Conservation (phyloP, 2,888 invertebrate species). For the Limnephilus rhombicus region DNA sequence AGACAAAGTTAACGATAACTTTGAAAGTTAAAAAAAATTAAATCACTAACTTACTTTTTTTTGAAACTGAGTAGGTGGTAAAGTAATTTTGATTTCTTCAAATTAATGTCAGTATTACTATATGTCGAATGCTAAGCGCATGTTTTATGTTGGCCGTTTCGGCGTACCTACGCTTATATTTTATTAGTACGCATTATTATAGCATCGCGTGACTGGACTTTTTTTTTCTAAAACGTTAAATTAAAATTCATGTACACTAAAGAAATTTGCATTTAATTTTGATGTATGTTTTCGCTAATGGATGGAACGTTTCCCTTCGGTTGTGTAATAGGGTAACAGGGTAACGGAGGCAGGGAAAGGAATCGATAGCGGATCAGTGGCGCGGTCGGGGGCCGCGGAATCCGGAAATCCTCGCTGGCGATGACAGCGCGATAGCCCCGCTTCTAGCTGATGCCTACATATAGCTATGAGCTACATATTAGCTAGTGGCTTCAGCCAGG, state of each 20-base stretch:
- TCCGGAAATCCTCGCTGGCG: constrained; percentile 45
- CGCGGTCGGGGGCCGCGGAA: constrained; percentile 11
- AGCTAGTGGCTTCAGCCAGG: background rate
- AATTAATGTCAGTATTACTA: background rate
- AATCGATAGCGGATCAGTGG: constrained; percentile 38
- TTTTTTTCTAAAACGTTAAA: constrained; percentile 14
- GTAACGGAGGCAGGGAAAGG: background rate
- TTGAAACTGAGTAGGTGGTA: too few relatives aligned
- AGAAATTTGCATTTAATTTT: constrained; percentile 39
- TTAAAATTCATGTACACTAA: background rate
- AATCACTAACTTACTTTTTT: too few relatives aligned
- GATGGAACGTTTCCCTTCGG: constrained; percentile 21
- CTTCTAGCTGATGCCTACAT: background rate
- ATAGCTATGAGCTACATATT: background rate
- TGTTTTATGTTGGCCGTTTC: background rate
- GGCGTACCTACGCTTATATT: background rate
- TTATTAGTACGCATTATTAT: background rate
- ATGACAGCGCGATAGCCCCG: constrained; percentile 44
- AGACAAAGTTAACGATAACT: too few relatives aligned
- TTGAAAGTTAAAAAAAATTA: too few relatives aligned
- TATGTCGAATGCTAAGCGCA: background rate
- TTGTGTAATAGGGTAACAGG: constrained; percentile 19
- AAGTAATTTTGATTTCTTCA: background rate
- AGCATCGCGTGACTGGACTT: constrained; percentile 28
- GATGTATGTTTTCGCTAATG: constrained; percentile 43